Conservation (phyloP, 2,888 invertebrate genomes). For the Cataglyphis rosenhaueri region DNA sequence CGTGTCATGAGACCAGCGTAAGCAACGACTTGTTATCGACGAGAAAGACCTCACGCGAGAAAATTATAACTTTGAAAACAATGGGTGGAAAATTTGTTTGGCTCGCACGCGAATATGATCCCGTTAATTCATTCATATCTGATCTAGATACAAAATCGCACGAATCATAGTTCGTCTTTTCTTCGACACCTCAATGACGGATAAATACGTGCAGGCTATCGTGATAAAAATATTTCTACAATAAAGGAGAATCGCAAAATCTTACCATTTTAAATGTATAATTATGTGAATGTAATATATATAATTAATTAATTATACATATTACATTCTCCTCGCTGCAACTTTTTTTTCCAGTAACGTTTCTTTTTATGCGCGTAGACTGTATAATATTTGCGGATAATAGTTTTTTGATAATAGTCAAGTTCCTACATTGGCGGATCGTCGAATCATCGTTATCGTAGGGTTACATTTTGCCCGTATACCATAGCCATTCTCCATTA, state of each 20-base stretch:
- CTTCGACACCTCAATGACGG: neutral
- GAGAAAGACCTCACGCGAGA: conserved; percentile 40
- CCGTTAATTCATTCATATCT: neutral
- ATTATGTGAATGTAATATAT: too few species aligned
- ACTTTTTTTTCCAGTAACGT: neutral
- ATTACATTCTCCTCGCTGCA: neutral
- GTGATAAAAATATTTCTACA: neutral
- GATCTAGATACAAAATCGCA: neutral
- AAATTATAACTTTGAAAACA: conserved; percentile 37
- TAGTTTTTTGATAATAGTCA: conserved; percentile 30
- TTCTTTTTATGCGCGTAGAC: neutral
- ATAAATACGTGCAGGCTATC: neutral
- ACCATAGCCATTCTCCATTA: conserved; percentile 47
- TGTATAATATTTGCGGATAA: neutral
- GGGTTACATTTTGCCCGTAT: conserved; percentile 33
- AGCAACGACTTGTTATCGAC: conserved; percentile 42
- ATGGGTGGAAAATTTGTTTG: conserved; percentile 36
- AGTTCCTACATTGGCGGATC: conserved; percentile 39
- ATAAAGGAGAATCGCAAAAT: neutral
- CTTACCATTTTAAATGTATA: neutral
- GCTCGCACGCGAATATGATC: conserved; percentile 9
- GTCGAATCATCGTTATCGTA: conserved; percentile 42
- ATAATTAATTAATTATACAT: neutral
- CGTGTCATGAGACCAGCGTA: conserved; percentile 27
- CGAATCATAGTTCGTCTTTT: neutral